A percentile compares a stretch with the other conserved stretches of the same genome.
Conservation (phyloP, 2,888 invertebrate genomes). For the Heliconius erato region DNA sequence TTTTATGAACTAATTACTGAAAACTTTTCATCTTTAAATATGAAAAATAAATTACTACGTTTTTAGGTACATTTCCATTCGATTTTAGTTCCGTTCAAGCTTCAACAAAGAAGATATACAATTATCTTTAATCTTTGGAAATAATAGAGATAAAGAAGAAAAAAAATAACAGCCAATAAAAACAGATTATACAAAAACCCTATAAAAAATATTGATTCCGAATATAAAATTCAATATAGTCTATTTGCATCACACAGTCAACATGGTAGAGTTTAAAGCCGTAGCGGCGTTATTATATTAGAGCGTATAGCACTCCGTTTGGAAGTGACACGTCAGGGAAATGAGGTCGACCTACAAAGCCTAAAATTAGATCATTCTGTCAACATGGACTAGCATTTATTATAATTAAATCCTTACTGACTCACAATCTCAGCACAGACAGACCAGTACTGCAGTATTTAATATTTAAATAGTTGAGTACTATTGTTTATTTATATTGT, state of each 20-base stretch:
- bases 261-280: neutral
- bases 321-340: neutral
- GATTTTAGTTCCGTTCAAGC: too few relatives aligned
- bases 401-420: neutral
- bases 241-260: neutral
- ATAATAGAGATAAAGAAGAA: neutral
- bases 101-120: neutral
- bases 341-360: neutral
- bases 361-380: constrained; percentile 2
- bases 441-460: neutral
- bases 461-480: neutral
- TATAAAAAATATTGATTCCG: neutral
- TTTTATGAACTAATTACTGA: too few relatives aligned
- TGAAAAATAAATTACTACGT: too few relatives aligned
- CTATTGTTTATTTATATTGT: neutral
- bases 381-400: neutral
- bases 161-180: neutral
- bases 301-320: neutral
- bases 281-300: neutral
- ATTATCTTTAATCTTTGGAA: neutral
- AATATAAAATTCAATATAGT: neutral
- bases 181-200: neutral
- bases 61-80: too few relatives aligned
- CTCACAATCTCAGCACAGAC: neutral
- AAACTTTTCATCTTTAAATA: too few relatives aligned